Percentiles rank a stretch among this genome's conserved stretches.
phyloP scores from a whole-genome alignment of 35 echinoderm and acorn worm species.

The Apostichopus californicus region DNA sequence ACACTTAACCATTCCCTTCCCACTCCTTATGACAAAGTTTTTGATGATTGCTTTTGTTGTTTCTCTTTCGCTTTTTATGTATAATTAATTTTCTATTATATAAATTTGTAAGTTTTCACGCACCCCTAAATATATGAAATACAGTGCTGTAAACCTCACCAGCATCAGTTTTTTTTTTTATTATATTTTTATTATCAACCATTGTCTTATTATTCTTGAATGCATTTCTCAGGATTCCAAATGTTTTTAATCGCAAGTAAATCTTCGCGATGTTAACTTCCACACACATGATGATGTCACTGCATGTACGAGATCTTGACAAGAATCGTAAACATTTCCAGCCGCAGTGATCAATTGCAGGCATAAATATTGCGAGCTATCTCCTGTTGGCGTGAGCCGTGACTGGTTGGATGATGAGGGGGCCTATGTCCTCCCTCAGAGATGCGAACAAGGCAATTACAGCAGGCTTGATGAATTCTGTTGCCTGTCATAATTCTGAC shows the following conservation, averaged over 20 bases:
- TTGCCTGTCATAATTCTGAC: slow-evolving; percentile 30
- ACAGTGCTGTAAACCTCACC: no score
- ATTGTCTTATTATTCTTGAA: no score
- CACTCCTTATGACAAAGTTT: no score
- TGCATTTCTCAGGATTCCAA: background rate
- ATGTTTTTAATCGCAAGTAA: background rate
- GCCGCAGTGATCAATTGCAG: slow-evolving; percentile 13
- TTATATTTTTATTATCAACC: no score
- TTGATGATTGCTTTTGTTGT: no score
- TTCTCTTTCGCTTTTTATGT: no score
- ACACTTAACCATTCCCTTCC: no score
- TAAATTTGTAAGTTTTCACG: no score
- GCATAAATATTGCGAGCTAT: slow-evolving; percentile 12
- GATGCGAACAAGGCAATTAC: slow-evolving; percentile 1
- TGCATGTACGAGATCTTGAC: slow-evolving; percentile 21
- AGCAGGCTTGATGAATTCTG: background rate
- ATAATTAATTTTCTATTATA: no score
- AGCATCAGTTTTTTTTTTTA: no score
- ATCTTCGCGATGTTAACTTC: background rate
- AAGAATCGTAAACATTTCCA: slow-evolving; percentile 16
- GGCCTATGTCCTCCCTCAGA: background rate
- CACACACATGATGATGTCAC: background rate
- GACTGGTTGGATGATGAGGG: background rate
- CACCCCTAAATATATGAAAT: no score
- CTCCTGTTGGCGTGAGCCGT: slow-evolving; percentile 7